These are phyloP conservation scores for Leptinotarsa texana DNA, from an alignment of 1,140 invertebrate genomes.

Conservation along the genomic window DNA sequence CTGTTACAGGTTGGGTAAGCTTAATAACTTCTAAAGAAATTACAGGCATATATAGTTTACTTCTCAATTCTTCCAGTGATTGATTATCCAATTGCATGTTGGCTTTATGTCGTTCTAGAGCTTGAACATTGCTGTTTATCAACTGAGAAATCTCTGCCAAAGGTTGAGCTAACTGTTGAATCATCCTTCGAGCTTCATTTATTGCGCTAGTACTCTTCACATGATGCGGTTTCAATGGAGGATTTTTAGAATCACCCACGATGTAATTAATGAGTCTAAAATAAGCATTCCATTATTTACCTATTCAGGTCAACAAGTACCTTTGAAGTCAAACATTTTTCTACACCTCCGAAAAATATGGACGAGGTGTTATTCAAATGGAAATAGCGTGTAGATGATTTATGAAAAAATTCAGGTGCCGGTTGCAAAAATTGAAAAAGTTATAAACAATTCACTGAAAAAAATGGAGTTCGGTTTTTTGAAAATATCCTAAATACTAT, in stretches of 20 bases:
- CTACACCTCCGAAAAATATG: too few relatives aligned
- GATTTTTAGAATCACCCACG: constrained; percentile 25
- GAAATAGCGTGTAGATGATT: not conserved
- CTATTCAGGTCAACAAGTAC: not conserved
- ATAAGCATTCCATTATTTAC: not conserved
- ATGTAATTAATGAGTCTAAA: constrained; percentile 47
- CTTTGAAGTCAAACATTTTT: too few relatives aligned
- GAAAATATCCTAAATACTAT: too few relatives aligned
- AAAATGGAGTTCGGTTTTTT: too few relatives aligned
- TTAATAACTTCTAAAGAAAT: constrained; percentile 44
- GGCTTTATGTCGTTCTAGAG: constrained; percentile 40
- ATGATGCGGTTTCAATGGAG: constrained; percentile 42
- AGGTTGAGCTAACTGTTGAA: constrained; percentile 48
- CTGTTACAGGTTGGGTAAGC: constrained; percentile 47
- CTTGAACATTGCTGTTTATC: constrained; percentile 46
- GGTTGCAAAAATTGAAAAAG: not conserved
- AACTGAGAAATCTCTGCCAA: constrained; percentile 50
- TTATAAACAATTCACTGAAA: not conserved
- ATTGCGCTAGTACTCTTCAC: constrained; percentile 46
- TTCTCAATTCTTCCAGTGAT: constrained; percentile 40
- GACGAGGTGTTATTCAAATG: too few relatives aligned
- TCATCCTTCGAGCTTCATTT: constrained; percentile 48
- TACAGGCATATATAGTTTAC: constrained; percentile 47
- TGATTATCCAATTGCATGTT: constrained; percentile 3
- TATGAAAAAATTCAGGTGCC: not conserved